Percentiles rank a stretch among this genome's conserved stretches.
Conservation (phyloP, 2,113 vertebrate species). For the Anhinga anhinga region DNA sequence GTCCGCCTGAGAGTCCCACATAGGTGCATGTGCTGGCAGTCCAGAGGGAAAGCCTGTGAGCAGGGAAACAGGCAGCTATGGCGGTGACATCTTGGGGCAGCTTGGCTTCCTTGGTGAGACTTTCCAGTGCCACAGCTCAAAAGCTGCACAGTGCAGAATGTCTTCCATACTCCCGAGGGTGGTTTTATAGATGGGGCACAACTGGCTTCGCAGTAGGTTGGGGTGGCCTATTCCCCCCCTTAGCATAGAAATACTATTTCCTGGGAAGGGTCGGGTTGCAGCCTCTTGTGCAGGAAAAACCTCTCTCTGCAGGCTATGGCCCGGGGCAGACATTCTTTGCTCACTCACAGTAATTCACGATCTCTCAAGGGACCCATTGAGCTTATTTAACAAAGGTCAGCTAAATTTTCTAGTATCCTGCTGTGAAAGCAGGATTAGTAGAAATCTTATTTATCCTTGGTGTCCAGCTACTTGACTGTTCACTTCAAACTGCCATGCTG, state of each 20-base stretch:
- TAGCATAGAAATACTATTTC: not conserved
- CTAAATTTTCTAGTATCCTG: constrained; percentile 58
- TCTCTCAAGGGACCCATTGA: constrained; percentile 34
- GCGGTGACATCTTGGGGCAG: not conserved
- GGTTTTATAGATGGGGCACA: not conserved
- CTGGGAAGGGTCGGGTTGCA: not conserved
- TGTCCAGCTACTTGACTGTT: constrained; percentile 22
- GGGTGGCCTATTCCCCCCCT: not conserved
- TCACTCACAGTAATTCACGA: not conserved
- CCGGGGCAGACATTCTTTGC: not conserved
- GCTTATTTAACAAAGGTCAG: constrained; percentile 64
- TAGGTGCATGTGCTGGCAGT: not conserved
- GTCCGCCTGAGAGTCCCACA: not conserved
- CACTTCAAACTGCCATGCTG: not conserved
- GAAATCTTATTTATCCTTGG: constrained; percentile 51
- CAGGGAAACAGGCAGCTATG: not conserved
- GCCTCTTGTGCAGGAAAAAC: not conserved
- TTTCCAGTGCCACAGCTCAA: not conserved
- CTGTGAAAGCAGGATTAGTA: constrained; percentile 49
- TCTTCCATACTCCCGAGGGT: not conserved
- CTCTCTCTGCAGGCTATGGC: not conserved
- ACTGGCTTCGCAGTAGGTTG: not conserved
- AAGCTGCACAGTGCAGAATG: not conserved
- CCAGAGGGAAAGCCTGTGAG: not conserved
- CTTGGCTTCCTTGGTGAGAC: not conserved